A percentile compares a stretch with the other conserved stretches of the same genome.
phyloP scores from a whole-genome alignment of 2,888 invertebrate genomes.

The Dasysyrphus albostriatus region DNA sequence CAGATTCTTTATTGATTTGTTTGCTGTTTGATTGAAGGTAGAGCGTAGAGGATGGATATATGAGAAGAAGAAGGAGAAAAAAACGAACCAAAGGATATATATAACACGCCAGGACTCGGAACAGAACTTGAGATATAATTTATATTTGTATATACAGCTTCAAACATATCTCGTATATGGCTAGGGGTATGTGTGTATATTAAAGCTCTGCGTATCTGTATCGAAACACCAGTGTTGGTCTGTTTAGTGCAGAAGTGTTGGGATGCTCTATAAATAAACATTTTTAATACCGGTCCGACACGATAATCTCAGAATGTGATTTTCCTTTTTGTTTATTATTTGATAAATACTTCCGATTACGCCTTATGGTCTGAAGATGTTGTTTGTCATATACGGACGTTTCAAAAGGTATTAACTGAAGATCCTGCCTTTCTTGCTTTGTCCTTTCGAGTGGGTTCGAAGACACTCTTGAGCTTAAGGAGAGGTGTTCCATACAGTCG shows the following conservation, averaged over 20 bases:
- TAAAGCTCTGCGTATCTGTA: not conserved
- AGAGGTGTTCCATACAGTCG: constrained; percentile 29
- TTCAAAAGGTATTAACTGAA: constrained; percentile 47
- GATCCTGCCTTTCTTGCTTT: constrained; percentile 41
- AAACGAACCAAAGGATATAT: constrained; percentile 21
- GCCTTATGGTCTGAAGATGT: constrained; percentile 45
- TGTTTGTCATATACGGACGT: constrained; percentile 43
- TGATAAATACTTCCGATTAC: constrained; percentile 49
- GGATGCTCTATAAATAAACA: constrained; percentile 44
- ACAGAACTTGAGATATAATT: constrained; percentile 24
- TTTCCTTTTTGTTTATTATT: constrained; percentile 46
- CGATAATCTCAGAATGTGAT: constrained; percentile 47
- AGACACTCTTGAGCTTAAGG: constrained; percentile 30
- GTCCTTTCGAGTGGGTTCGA: constrained; percentile 40
- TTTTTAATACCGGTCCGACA: constrained; percentile 47
- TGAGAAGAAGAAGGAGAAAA: not conserved
- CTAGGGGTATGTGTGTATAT: not conserved
- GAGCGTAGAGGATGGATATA: constrained; percentile 42
- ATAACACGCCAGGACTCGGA: constrained; percentile 14
- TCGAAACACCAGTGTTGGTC: not conserved
- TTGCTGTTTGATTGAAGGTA: constrained; percentile 65
- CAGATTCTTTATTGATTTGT: constrained; percentile 64
- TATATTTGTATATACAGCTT: constrained; percentile 1
- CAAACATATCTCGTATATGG: too few relatives aligned
- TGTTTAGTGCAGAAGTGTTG: not conserved